Evolutionary conservation across 2,888 invertebrate genomes (phyloP).

Genomic region (Eueremaeus valkanovi): DNA sequence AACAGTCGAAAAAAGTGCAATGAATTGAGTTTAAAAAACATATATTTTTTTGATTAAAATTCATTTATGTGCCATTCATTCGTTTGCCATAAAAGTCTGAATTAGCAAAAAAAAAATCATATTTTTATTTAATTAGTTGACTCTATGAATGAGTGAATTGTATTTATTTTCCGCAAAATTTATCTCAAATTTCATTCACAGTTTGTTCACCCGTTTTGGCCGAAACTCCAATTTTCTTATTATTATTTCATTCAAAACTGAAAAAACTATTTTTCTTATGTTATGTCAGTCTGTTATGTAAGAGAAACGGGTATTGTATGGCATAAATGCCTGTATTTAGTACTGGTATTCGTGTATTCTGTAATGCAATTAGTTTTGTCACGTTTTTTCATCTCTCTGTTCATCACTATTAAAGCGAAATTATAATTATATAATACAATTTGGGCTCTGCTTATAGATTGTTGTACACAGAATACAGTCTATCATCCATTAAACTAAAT

Average conservation of each 20-base stretch:
- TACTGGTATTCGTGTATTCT: not conserved
- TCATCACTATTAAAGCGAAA: not conserved
- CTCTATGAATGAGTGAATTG: no score
- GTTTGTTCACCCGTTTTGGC: not conserved
- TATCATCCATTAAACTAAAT: no score
- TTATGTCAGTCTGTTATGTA: no score
- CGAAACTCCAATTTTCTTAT: not conserved
- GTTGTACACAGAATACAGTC: not conserved
- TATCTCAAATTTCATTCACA: not conserved
- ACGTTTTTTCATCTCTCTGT: not conserved
- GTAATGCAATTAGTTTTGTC: slow-evolving; percentile 3
- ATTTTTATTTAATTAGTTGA: not conserved
- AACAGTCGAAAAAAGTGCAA: no score
- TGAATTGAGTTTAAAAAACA: no score
- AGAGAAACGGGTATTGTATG: not conserved
- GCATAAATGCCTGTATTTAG: not conserved
- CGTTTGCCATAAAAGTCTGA: no score
- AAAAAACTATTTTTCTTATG: no score
- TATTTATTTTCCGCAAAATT: not conserved
- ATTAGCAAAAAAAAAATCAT: not conserved
- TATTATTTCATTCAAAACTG: not conserved
- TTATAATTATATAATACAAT: not conserved
- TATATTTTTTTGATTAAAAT: no score
- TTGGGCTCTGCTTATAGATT: not conserved
- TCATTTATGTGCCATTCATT: no score